Evolutionary conservation across 2,888 invertebrate species (phyloP).

Genomic region (Agrilus cyanescens): DNA sequence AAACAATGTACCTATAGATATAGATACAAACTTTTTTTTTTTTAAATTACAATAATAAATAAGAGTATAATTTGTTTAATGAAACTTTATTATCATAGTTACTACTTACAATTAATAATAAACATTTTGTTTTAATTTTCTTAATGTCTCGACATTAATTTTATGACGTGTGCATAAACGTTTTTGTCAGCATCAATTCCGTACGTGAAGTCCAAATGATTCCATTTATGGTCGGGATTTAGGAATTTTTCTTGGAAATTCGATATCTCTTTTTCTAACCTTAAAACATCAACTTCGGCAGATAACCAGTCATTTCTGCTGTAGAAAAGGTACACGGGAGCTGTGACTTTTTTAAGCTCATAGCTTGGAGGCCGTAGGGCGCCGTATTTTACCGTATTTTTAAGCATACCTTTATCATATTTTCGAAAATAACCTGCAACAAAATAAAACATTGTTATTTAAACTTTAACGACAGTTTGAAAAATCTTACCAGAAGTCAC

Average conservation of each 20-base stretch:
- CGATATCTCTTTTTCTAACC: background rate
- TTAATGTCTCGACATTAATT: background rate
- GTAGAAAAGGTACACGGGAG: slow-evolving; percentile 33
- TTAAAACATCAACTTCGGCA: slow-evolving; percentile 19
- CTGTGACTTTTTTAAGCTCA: slow-evolving; percentile 28
- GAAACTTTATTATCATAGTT: too few species aligned
- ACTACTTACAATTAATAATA: too few species aligned
- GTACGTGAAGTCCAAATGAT: slow-evolving; percentile 54
- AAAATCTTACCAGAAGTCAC: slow-evolving; percentile 11
- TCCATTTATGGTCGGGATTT: slow-evolving; percentile 41
- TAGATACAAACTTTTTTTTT: too few species aligned
- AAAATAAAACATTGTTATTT: background rate
- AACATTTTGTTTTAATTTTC: slow-evolving; percentile 17
- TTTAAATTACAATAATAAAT: too few species aligned
- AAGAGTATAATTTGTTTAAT: too few species aligned
- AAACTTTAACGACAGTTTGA: too few species aligned
- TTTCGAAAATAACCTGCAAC: slow-evolving; percentile 8
- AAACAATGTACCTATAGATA: too few species aligned
- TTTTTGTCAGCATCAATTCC: slow-evolving; percentile 35
- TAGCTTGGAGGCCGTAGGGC: slow-evolving; percentile 29
- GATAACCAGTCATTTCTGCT: slow-evolving; percentile 37
- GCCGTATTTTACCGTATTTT: slow-evolving; percentile 20
- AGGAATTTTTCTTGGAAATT: slow-evolving; percentile 33
- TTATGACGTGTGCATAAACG: background rate
- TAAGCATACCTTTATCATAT: slow-evolving; percentile 8